These are phyloP conservation scores for Squalus acanthias DNA, from an alignment of 2,797 vertebrate species.

Conservation along the genomic window DNA sequence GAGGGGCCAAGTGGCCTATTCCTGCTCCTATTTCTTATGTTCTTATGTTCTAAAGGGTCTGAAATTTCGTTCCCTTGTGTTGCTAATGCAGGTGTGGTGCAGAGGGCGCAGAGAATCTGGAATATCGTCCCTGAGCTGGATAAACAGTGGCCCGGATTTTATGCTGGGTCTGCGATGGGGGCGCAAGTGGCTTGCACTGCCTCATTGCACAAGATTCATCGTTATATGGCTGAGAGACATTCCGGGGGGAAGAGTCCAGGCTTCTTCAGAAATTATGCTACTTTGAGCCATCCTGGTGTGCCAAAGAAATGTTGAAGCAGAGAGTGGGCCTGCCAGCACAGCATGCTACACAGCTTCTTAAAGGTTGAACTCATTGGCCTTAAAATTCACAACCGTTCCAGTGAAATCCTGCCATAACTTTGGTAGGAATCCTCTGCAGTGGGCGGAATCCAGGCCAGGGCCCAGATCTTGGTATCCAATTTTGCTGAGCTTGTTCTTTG, in stretches of 20 bases:
- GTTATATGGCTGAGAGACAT: not conserved
- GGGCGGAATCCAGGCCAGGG: too few relatives aligned
- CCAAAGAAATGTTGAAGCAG: not conserved
- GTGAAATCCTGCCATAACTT: not conserved
- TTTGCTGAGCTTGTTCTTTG: not conserved
- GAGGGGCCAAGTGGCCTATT: too few relatives aligned
- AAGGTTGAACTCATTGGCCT: not conserved
- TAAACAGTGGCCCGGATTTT: not conserved
- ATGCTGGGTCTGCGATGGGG: not conserved
- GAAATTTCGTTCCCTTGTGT: not conserved
- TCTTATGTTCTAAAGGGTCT: not conserved
- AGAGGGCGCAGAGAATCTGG: not conserved
- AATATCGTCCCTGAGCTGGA: not conserved
- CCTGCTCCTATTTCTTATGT: too few relatives aligned
- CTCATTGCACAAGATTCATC: not conserved
- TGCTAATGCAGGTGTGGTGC: not conserved
- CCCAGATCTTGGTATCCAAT: not conserved
- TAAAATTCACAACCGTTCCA: not conserved
- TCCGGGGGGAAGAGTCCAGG: not conserved
- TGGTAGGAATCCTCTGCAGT: too few relatives aligned
- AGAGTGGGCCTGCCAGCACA: not conserved
- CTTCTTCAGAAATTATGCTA: not conserved
- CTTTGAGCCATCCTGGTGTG: not conserved
- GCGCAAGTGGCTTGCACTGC: not conserved
- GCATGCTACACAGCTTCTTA: not conserved